Percentiles rank a stretch among this genome's conserved stretches.
These are phyloP conservation scores for Patagioenas fasciata DNA, from an alignment of 2,113 vertebrate species.

Conservation along the genomic window DNA sequence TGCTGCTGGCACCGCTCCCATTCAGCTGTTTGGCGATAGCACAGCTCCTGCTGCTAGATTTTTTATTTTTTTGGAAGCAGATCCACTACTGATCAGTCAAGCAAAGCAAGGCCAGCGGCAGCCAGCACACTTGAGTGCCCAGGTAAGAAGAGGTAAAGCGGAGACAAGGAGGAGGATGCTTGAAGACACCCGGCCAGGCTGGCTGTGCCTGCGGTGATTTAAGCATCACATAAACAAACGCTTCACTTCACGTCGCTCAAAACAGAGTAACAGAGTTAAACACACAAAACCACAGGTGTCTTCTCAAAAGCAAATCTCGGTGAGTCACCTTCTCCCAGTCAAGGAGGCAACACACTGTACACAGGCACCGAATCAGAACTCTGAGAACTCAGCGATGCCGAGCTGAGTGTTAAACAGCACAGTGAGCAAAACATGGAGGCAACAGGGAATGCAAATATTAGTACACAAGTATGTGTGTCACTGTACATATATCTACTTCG, in stretches of 20 bases:
- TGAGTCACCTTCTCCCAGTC: fast-evolving
- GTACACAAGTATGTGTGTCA: background rate
- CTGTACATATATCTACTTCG: fast-evolving
- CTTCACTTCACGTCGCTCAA: background rate
- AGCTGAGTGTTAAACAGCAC: background rate
- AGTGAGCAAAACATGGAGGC: background rate
- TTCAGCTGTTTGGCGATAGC: slow-evolving; percentile 24
- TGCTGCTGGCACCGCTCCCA: slow-evolving; percentile 8
- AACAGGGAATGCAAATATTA: background rate
- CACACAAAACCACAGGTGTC: background rate
- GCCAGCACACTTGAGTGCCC: background rate
- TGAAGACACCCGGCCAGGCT: background rate
- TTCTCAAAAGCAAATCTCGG: background rate
- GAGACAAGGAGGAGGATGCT: background rate
- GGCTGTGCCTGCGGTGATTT: background rate
- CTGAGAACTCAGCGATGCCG: fast-evolving
- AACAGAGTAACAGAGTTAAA: background rate
- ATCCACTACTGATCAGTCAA: background rate
- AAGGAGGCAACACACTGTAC: fast-evolving
- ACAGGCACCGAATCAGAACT: background rate
- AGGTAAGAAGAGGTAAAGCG: background rate
- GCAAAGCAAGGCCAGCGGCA: background rate
- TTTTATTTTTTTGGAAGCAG: background rate
- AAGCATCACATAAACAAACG: background rate
- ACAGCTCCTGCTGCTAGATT: background rate